A percentile compares a stretch with the other conserved stretches of the same genome.
phyloP scores from a whole-genome alignment of 2,113 vertebrate species.

The Mixornis gularis region DNA sequence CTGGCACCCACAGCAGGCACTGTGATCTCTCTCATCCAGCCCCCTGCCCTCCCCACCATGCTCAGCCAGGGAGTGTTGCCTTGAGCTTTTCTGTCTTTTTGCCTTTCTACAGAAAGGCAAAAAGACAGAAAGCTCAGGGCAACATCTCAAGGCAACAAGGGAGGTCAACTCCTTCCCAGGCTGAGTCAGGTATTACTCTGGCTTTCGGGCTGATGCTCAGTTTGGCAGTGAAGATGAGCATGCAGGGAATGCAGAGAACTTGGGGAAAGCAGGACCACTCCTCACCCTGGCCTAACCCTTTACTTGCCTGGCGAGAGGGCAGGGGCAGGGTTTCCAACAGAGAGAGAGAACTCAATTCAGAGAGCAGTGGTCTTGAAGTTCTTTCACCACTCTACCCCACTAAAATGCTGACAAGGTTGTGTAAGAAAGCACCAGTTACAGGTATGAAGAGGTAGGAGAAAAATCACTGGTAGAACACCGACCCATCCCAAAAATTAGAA shows the following conservation, averaged over 20 bases:
- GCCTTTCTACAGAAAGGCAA: too few species aligned
- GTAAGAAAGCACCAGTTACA: background rate
- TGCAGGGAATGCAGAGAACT: background rate
- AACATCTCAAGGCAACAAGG: too few species aligned
- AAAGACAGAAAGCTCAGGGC: too few species aligned
- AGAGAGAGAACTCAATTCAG: background rate
- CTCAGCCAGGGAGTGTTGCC: too few species aligned
- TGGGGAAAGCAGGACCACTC: background rate
- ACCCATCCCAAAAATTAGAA: background rate
- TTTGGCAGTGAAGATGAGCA: background rate
- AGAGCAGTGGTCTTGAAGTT: background rate
- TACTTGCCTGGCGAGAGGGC: background rate
- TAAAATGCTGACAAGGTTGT: background rate
- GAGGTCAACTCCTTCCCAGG: fast-evolving
- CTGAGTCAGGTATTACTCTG: too few species aligned
- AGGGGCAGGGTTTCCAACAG: background rate
- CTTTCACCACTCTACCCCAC: background rate
- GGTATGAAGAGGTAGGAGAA: background rate
- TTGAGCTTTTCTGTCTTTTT: too few species aligned
- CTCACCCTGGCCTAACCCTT: background rate
- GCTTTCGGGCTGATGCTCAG: background rate
- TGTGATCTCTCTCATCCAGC: background rate
- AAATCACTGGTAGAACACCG: background rate
- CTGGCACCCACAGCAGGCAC: background rate
- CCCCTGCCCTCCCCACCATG: background rate